Conservation (phyloP, 2,888 invertebrate genomes). For the Agriotes lineatus region DNA sequence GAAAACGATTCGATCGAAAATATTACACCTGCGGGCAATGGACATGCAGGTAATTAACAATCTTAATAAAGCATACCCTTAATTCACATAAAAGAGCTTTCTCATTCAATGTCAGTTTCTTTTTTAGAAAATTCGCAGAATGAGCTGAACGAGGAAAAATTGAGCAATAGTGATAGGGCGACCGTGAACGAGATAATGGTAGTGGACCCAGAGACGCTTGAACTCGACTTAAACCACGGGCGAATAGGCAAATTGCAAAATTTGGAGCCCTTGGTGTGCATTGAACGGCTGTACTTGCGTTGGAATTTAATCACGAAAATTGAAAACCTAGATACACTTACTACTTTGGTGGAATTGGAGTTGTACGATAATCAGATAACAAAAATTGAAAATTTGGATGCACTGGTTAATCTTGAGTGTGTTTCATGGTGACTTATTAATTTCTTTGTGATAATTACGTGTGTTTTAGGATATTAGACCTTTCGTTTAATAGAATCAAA, state of each 20-base stretch:
- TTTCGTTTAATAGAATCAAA: conserved; percentile 95
- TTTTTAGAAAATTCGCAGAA: neutral
- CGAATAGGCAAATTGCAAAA: conserved; percentile 87
- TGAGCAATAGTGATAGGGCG: conserved; percentile 49
- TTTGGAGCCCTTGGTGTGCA: conserved; percentile 79
- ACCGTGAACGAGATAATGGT: conserved; percentile 74
- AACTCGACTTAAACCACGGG: conserved; percentile 92
- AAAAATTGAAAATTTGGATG: conserved; percentile 89
- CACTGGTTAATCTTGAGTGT: conserved; percentile 90
- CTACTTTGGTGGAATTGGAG: conserved; percentile 88
- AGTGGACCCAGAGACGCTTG: conserved; percentile 75
- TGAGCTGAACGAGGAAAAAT: neutral
- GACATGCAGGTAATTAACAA: neutral
- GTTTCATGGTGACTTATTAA: conserved; percentile 64
- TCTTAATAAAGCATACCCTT: too few relatives aligned
- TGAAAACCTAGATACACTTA: conserved; percentile 84
- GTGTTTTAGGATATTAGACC: conserved; percentile 83
- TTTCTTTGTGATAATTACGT: neutral
- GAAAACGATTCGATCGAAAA: neutral
- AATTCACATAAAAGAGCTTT: too few relatives aligned
- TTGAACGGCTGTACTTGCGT: conserved; percentile 86
- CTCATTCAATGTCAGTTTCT: too few relatives aligned
- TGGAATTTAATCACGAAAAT: conserved; percentile 97
- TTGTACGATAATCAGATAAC: conserved; percentile 97
- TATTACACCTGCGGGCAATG: neutral